Base-by-base conservation (phyloP, 2,797 vertebrate genomes). In the Rhodeus uyekii region DNA sequence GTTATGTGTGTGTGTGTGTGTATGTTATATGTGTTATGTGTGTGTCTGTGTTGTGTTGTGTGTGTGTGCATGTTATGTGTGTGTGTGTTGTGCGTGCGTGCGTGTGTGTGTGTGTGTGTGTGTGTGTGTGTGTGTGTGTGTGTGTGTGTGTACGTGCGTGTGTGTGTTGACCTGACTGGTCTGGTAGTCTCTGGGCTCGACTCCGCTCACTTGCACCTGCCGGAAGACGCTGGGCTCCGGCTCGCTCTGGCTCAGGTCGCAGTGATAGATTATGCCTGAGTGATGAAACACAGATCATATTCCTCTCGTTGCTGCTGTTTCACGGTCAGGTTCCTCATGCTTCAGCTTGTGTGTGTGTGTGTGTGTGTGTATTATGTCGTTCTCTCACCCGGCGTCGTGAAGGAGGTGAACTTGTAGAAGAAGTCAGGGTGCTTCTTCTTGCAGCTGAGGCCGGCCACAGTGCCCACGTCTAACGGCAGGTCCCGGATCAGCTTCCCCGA, bases 331-430 rank as follows among this genome's bases (percentile, higher is more conserved):
- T 13, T 29, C 39, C 14, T 46, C 24, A 1, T 4, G 13, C 14
- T 27, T 5, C 2, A 72, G 18, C 18, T 22, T 48, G 9, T 12
- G 14, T 9, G 13, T 12, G n/a, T n/a, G n/a, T n/a, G n/a, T n/a
- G n/a, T n/a, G n/a, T n/a, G n/a, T 34, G 29, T n/a, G 14, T 48
- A 34, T 68, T 27, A 14, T 13, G 12, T 13, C 12, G 29, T 22
- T 32, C n/a, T 39, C 53, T 9, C 58, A 93, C 94, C 94, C 22
- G 94, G 94, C 0, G 93, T 93, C 1, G 93, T 94, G 76, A 94
- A 95, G 53, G 93, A 95, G 63, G 92, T 93, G 87, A 95, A 95
- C 87, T 94, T 93, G 89, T 95, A 95, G 90, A 95, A 95, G 84
- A 95, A 90, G 2, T 94, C 95, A 0, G 92, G 76, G 84, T 94